Evolutionary conservation across 1,140 invertebrate genomes (phyloP).

Genomic region (Glossosoma conforme): DNA sequence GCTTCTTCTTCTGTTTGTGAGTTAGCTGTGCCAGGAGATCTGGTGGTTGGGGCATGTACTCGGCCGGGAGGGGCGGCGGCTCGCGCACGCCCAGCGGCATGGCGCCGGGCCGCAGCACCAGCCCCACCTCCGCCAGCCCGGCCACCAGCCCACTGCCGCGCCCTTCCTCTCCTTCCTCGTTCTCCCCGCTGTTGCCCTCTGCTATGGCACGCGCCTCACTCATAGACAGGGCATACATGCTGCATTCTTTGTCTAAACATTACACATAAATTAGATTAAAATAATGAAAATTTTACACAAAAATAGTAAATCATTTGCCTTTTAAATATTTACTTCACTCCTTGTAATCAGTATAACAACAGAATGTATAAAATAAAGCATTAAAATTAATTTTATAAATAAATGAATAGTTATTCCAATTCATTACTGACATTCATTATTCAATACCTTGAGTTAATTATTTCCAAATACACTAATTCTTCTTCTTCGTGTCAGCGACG

Average conservation of each 20-base stretch:
- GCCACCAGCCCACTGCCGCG: constrained; percentile 69
- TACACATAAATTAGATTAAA: constrained; percentile 23
- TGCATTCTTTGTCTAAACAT: constrained; percentile 86
- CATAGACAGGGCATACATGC: constrained; percentile 83
- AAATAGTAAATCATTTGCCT: no score
- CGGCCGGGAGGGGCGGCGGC: constrained; percentile 41
- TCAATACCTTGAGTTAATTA: no score
- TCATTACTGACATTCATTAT: no score
- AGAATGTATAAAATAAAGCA: constrained; percentile 12
- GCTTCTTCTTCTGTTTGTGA: constrained; percentile 84
- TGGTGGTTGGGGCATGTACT: constrained; percentile 55
- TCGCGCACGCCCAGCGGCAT: constrained; percentile 46
- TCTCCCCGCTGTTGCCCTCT: constrained; percentile 47
- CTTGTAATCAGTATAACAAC: no score
- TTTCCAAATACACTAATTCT: no score
- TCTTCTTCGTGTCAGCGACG: no score
- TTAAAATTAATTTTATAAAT: constrained; percentile 1
- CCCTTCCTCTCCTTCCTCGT: constrained; percentile 54
- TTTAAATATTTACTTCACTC: no score
- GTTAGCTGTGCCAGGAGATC: constrained; percentile 77
- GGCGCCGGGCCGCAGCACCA: constrained; percentile 77
- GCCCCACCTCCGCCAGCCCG: constrained; percentile 88
- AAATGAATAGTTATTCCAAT: no score
- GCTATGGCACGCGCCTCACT: constrained; percentile 56
- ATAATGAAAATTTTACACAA: no score